These are phyloP conservation scores for Corythaeola cristata DNA, from an alignment of 2,113 vertebrate genomes.

Conservation along the genomic window DNA sequence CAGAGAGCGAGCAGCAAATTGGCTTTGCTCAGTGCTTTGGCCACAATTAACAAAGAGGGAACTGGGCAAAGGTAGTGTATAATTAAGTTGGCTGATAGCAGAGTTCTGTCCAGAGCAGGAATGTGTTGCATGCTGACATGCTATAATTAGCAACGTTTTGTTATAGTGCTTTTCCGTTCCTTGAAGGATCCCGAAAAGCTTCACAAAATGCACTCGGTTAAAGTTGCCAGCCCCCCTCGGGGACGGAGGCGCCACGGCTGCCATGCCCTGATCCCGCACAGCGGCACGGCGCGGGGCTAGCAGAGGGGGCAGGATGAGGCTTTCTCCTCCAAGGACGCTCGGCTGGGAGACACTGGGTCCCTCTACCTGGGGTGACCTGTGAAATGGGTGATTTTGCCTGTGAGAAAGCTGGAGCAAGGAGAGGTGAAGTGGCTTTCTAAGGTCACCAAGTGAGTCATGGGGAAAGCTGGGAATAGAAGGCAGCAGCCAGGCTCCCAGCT, in stretches of 20 bases:
- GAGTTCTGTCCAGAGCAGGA: background rate
- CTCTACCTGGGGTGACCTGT: background rate
- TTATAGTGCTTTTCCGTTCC: background rate
- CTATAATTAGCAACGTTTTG: background rate
- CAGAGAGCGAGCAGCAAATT: background rate
- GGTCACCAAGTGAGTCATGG: constrained; percentile 53
- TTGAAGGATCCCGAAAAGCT: background rate
- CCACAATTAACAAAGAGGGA: background rate
- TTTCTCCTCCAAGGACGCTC: background rate
- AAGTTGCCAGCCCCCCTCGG: background rate
- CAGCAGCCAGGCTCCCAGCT: constrained; percentile 55
- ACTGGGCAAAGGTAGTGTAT: background rate
- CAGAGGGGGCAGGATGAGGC: background rate
- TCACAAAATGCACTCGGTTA: background rate
- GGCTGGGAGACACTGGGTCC: background rate
- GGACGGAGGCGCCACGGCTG: background rate
- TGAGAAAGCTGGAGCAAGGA: background rate
- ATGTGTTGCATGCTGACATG: background rate
- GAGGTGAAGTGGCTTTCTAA: constrained; percentile 28
- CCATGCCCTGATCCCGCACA: accelerated
- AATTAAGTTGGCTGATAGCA: constrained; percentile 10
- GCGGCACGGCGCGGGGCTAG: background rate
- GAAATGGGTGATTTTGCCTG: background rate
- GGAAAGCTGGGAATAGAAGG: constrained; percentile 43
- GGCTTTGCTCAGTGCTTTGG: background rate